Percentiles rank a stretch among this genome's conserved stretches.
Evolutionary conservation across 2,797 vertebrate genomes (phyloP).

Genomic region (Champsocephalus gunnari): DNA sequence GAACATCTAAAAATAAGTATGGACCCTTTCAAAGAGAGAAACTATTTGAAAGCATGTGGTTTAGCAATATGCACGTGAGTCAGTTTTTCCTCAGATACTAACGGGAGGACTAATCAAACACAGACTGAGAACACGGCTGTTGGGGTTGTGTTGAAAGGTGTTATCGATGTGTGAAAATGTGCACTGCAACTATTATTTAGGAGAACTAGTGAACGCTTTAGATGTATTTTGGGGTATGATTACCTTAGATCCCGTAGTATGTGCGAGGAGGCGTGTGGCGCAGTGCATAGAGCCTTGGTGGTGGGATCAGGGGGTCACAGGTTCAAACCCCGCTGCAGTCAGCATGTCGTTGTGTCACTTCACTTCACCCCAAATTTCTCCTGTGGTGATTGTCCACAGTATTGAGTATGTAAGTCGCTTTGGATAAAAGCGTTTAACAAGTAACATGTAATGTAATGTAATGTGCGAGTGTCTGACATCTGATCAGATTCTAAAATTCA

Average conservation of each 20-base stretch:
- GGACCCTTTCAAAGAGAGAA: slow-evolving; percentile 17
- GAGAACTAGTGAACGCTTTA: neutral
- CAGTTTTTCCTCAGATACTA: neutral
- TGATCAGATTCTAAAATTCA: neutral
- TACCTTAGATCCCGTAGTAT: neutral
- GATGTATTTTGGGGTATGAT: neutral
- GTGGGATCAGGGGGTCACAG: too few species aligned
- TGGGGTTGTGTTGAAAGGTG: neutral
- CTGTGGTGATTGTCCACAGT: too few species aligned
- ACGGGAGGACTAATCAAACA: slow-evolving; percentile 9
- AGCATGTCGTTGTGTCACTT: too few species aligned
- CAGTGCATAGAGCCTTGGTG: too few species aligned
- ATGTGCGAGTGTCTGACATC: neutral
- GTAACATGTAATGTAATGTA: too few species aligned
- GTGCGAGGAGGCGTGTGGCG: too few species aligned
- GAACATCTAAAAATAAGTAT: slow-evolving; percentile 48
- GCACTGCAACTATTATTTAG: neutral
- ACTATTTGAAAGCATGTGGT: slow-evolving; percentile 12
- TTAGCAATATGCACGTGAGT: slow-evolving; percentile 1
- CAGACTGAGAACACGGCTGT: neutral
- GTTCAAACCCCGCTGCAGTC: too few species aligned
- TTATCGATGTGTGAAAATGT: slow-evolving; percentile 6
- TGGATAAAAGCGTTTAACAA: too few species aligned
- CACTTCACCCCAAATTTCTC: too few species aligned
- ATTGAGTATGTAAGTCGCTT: too few species aligned